Base-by-base conservation (phyloP, 2,113 vertebrate genomes). In the Clarias batrachus region DNA sequence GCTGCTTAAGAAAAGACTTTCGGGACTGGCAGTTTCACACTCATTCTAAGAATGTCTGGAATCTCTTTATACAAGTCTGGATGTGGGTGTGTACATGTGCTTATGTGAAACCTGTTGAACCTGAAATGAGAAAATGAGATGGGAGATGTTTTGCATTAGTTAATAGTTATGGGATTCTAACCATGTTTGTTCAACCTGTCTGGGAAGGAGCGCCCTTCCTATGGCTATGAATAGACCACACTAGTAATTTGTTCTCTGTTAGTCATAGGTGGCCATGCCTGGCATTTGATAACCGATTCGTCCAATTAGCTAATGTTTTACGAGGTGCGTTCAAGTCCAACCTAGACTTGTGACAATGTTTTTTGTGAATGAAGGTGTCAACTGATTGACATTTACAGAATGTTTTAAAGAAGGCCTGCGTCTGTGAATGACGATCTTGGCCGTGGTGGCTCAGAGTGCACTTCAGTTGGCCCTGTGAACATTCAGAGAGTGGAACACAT, bases 41-140 rank as follows among this genome's bases (percentile, higher is more conserved):
- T 82, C 57, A 83, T 48, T 48, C n/a, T 52, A 37, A 73, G 86
- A 76, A 87, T 87, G 86, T 82, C 60, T 83, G 86, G 86, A 87
- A 87, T 87, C 86, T 78, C 52, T 68, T 48, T 71, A 30, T 77
- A 68, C 85, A 13, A 83, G 71, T 77, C 70, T 59, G 71, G 65
- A 52, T 87, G 70, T 41, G 14, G 71, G 41, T 62, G 86, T 87
- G 60, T 83, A 74, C 30, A 30, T 70, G 23, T 16, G 0, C 30
- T 17, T 62, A 17, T n/a, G 37, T 60, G 30, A 80, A 88, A 88
- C 89, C 84, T 25, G 89, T 84, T 65, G 1, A 60, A 88, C 87
- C 77, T 62, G 89, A 89, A 84, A 52, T 70, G 60, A 23, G 66
- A 70, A 89, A 84, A 52, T 70, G 60, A 23, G 66, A 70, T 70